Evolutionary conservation across 2,888 invertebrate genomes (phyloP), one percentile per base, ranked within the genome.

Genomic region (Meandrusa payeni): DNA sequence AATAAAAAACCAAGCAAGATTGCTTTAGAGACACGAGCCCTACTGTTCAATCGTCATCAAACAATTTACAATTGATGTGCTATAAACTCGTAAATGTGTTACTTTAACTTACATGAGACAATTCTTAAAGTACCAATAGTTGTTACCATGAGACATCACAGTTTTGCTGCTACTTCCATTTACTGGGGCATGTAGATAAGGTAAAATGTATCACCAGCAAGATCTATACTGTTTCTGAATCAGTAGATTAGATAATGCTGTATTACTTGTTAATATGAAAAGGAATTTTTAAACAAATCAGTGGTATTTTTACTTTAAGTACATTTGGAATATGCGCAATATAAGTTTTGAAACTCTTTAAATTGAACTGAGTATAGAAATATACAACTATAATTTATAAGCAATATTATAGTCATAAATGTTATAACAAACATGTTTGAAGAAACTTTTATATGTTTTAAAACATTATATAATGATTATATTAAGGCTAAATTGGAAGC

Each of bases 211-310:
- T n/a, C n/a, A n/a, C n/a, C n/a, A 3, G 15, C 4, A 3, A 34
- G 3, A 20, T 32, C 28, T 43, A 42, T 47, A 40, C 34, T 36
- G 39, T 41, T 47, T 37, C 39, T 41, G 37, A 41, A 47, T 47
- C 45, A 47, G 19, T 11, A 52, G 44, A 53, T 54, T 47, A 48
- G 47, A 52, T 54, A 50, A 47, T 46, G 6, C 28, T 15, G 15
- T 33, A 33, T 10, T n/a, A n/a, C 13, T 23, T 23, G 11, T 33
- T 7, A 33, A 33, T 7, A 13, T 33, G 12, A 33, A 11, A 33
- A n/a, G 33, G 7, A 33, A 27, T 27, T 11, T 27, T 1, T 4
- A n/a, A n/a, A 7, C 3, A 5, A 13, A 13, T 13, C 13, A 13
- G 7, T 11, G 5, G 13, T 20, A 27, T 7, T 22, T 22, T 20